These are phyloP conservation scores for Gastracanthus pulcherrimus DNA, from an alignment of 2,888 invertebrate genomes.

Conservation along the genomic window DNA sequence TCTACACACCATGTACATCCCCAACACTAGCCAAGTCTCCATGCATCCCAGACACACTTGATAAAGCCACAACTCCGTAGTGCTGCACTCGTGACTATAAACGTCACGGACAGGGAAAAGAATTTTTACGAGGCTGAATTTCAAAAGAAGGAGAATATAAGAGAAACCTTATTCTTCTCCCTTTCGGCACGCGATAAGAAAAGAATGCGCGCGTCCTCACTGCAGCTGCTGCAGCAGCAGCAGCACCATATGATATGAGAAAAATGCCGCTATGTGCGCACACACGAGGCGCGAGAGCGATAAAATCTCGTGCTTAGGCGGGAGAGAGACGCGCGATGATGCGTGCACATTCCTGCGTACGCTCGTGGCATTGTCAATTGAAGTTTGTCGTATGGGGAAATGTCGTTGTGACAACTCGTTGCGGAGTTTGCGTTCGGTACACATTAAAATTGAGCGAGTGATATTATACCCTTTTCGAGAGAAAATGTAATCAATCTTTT, in stretches of 20 bases:
- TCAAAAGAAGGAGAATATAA: background rate
- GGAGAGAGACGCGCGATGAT: conserved; percentile 7
- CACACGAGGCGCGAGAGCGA: background rate
- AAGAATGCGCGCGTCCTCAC: conserved; percentile 28
- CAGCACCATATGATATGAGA: conserved; percentile 4
- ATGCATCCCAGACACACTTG: too few species aligned
- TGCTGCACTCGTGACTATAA: too few species aligned
- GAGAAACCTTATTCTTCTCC: background rate
- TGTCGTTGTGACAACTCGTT: background rate
- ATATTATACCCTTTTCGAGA: too few species aligned
- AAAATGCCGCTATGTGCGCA: background rate
- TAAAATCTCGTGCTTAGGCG: conserved; percentile 49
- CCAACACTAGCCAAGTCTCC: too few species aligned
- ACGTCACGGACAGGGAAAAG: background rate
- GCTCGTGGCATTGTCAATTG: conserved; percentile 1
- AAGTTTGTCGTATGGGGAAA: conserved; percentile 10
- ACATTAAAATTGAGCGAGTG: too few species aligned
- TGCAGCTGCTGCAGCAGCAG: background rate
- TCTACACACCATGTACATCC: too few species aligned
- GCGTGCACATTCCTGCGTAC: conserved; percentile 19
- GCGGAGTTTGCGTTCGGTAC: background rate
- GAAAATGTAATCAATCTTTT: too few species aligned
- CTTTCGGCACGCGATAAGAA: conserved; percentile 17
- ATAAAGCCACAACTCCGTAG: too few species aligned
- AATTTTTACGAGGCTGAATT: conserved; percentile 25